Conservation (phyloP, 2,888 invertebrate species). For the Meandrusa payeni region DNA sequence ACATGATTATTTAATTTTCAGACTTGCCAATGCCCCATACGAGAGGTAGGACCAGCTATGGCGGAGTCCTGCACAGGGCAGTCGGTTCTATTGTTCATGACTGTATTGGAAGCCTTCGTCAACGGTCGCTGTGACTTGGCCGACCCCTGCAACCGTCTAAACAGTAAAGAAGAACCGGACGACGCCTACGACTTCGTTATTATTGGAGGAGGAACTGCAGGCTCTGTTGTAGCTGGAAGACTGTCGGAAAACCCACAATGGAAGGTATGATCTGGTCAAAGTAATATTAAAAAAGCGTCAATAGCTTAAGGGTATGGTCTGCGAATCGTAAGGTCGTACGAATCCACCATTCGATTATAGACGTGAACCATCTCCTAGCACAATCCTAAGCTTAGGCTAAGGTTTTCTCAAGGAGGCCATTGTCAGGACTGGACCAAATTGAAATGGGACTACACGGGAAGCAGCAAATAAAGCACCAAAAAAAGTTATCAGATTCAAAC, state of each 20-base stretch:
- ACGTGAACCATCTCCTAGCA: too few species aligned
- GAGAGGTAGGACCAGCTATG: slow-evolving; percentile 80
- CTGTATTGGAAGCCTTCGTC: slow-evolving; percentile 82
- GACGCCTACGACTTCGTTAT: slow-evolving; percentile 84
- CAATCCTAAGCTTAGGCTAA: too few species aligned
- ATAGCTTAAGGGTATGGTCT: too few species aligned
- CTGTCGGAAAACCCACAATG: slow-evolving; percentile 84
- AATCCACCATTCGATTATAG: too few species aligned
- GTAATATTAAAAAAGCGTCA: too few species aligned
- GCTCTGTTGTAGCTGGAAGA: slow-evolving; percentile 82
- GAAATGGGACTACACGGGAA: too few species aligned
- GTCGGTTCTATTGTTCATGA: slow-evolving; percentile 82
- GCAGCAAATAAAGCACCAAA: too few species aligned
- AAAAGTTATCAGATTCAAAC: too few species aligned
- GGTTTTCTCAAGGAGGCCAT: too few species aligned
- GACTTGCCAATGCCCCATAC: slow-evolving; percentile 79
- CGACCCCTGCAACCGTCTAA: slow-evolving; percentile 82
- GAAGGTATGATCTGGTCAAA: slow-evolving; percentile 79
- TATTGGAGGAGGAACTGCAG: slow-evolving; percentile 84
- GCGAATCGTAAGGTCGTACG: too few species aligned
- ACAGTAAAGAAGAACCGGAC: slow-evolving; percentile 57
- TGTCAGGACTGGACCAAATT: too few species aligned
- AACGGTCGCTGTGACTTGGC: slow-evolving; percentile 79
- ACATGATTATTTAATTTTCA: slow-evolving; percentile 36
- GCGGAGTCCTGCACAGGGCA: slow-evolving; percentile 80